Conservation (phyloP, 1,140 invertebrate genomes). For the Drosophila sucinea region DNA sequence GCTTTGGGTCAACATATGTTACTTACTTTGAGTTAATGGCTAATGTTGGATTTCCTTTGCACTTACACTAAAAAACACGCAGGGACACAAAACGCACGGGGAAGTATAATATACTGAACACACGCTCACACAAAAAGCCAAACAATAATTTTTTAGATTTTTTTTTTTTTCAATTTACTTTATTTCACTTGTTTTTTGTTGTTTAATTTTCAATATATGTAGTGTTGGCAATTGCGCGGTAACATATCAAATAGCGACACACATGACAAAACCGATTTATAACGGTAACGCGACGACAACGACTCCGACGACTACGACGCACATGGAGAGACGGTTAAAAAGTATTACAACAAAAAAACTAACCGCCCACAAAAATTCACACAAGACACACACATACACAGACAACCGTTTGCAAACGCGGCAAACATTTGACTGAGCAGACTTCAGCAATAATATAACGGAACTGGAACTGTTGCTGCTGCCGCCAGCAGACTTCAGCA, state of each 20-base stretch:
- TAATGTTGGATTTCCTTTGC: slow-evolving; percentile 5
- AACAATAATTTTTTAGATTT: slow-evolving; percentile 28
- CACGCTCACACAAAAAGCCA: slow-evolving; percentile 15
- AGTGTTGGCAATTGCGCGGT: slow-evolving; percentile 50
- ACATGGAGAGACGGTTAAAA: slow-evolving; percentile 15
- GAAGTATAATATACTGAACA: slow-evolving; percentile 26
- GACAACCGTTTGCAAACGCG: slow-evolving; percentile 50
- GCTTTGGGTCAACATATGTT: slow-evolving; percentile 41
- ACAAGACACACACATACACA: slow-evolving; percentile 13
- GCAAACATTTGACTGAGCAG: slow-evolving; percentile 64
- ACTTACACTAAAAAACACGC: slow-evolving; percentile 21
- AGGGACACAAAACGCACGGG: slow-evolving; percentile 4
- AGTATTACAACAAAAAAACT: slow-evolving; percentile 6
- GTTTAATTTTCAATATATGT: slow-evolving; percentile 2
- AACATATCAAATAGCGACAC: slow-evolving; percentile 33
- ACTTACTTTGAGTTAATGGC: slow-evolving; percentile 14
- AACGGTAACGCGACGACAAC: slow-evolving; percentile 31
- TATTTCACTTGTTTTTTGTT: slow-evolving; percentile 23
- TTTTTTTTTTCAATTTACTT: slow-evolving; percentile 23
- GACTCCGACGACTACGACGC: slow-evolving; percentile 13
- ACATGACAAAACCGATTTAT: slow-evolving; percentile 17
- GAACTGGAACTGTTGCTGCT: slow-evolving; percentile 30
- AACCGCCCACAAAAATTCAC: slow-evolving; percentile 12
- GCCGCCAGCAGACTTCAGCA: slow-evolving; percentile 36
- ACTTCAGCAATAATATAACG: slow-evolving; percentile 55